Percentiles rank a stretch among this genome's conserved stretches.
phyloP scores from a whole-genome alignment of 2,888 invertebrate genomes.

The Eulithis testata region DNA sequence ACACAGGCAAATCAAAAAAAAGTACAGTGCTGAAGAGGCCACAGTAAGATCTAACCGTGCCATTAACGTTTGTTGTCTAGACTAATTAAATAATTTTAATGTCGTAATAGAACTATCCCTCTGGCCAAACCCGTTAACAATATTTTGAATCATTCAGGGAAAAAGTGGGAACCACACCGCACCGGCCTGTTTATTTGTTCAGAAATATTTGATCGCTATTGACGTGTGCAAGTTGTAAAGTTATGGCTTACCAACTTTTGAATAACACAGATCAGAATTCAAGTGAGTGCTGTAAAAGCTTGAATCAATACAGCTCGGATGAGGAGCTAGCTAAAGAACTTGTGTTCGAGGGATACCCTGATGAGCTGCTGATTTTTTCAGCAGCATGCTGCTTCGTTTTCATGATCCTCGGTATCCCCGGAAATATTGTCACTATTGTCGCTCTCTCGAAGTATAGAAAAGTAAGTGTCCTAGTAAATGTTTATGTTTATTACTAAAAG shows the following conservation, averaged over 20 bases:
- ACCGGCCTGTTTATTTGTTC: slow-evolving; percentile 10
- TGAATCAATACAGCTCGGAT: slow-evolving; percentile 29
- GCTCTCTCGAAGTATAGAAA: slow-evolving; percentile 86
- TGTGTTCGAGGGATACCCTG: slow-evolving; percentile 27
- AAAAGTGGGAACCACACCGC: slow-evolving; percentile 14
- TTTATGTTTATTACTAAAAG: not conserved
- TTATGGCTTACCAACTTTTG: slow-evolving; percentile 12
- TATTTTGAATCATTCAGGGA: slow-evolving; percentile 23
- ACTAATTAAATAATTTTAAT: not conserved
- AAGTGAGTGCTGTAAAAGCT: slow-evolving; percentile 17
- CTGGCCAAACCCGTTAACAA: slow-evolving; percentile 19
- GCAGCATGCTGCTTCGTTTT: slow-evolving; percentile 64
- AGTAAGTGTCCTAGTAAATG: slow-evolving; percentile 18
- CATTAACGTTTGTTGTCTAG: not conserved
- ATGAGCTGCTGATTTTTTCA: slow-evolving; percentile 19
- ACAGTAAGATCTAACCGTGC: no score
- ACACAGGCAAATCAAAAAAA: slow-evolving; percentile 3
- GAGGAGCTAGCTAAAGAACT: slow-evolving; percentile 17
- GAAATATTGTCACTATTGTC: slow-evolving; percentile 87
- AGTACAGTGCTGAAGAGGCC: not conserved
- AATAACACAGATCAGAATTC: slow-evolving; percentile 15
- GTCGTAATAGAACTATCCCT: slow-evolving; percentile 7
- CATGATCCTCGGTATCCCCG: slow-evolving; percentile 87
- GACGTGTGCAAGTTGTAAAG: slow-evolving; percentile 1
- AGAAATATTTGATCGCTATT: not conserved